Base-by-base conservation (phyloP, 2,113 vertebrate genomes). In the Tautogolabrus adspersus region DNA sequence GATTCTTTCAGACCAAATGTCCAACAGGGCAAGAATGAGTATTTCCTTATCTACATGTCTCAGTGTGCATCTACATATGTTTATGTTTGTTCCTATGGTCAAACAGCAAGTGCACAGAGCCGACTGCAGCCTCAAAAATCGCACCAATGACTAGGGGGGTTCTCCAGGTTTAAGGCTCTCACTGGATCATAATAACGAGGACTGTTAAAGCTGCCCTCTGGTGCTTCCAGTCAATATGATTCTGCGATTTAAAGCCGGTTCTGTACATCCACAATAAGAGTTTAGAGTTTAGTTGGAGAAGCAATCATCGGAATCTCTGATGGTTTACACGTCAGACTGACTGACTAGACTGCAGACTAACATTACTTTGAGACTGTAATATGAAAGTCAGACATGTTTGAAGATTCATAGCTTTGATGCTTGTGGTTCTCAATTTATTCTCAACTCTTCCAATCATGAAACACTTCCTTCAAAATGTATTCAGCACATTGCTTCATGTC, bases 1-100 rank as follows among this genome's bases (percentile, higher is more conserved):
- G 59, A 72, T 79, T 88, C 66, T 55, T 79, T 72, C 30, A 67
- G 26, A 63, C 38, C 5, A 56, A 65, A 70, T n/a, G 26, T 46
- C 49, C 22, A 1, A 57, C 54, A 46, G 37, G 10, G 55, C 5
- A 7, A 40, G 10, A 66, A 81, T 16, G 16, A 49, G 15, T 67
- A 55, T 72, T 61, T 65, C 26, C 38, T 60, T 22, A 37, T 58
- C 2, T 3, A 8, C 19, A 15, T 13, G 18, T 66, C 6, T 47
- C 10, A 13, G 47, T 49, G 16, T 49, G 23, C 38, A 40, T 66
- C 13, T 13, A 22, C 6, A 23, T 22, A 3, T 70, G n/a, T 30
- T 49, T 15, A 65, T 12, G 52, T 69, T 40, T 30, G 51, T 42
- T 42, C 30, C 4, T 42, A n/a, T 16, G 0, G 8, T n/a, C 9